These are phyloP conservation scores for Philotrypesis tridentata DNA, from an alignment of 1,140 invertebrate species.

Conservation along the genomic window DNA sequence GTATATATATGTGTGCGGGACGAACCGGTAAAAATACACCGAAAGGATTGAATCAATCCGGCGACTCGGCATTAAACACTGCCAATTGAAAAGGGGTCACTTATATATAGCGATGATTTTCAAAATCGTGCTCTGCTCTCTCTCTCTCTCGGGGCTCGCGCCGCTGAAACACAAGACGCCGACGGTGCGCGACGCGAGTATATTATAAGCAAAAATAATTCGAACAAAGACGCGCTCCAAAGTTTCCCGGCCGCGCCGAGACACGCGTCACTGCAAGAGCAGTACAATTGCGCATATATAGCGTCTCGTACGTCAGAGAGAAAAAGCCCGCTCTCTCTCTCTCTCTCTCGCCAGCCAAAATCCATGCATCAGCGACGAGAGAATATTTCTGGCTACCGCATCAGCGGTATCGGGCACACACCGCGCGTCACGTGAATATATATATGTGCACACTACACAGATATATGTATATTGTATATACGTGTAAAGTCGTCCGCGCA, in stretches of 20 bases:
- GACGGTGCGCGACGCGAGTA: too few relatives aligned
- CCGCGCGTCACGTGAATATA: not conserved
- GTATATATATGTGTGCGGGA: too few relatives aligned
- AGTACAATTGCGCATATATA: too few relatives aligned
- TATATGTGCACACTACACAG: too few relatives aligned
- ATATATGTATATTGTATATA: too few relatives aligned
- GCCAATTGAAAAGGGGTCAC: not conserved
- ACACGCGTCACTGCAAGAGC: too few relatives aligned
- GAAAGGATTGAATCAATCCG: not conserved
- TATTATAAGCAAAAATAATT: not conserved
- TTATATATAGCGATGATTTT: not conserved
- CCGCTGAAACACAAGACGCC: not conserved
- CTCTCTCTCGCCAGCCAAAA: not conserved
- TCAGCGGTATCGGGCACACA: not conserved
- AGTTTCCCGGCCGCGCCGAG: not conserved
- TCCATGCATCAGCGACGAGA: constrained; percentile 10
- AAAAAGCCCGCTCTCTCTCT: not conserved
- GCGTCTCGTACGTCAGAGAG: not conserved
- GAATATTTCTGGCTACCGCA: constrained; percentile 20
- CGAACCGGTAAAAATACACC: not conserved
- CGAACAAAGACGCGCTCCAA: not conserved
- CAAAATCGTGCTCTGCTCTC: too few relatives aligned
- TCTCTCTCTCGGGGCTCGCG: not conserved
- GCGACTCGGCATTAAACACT: not conserved
- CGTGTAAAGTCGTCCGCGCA: not conserved